Base-by-base conservation (phyloP, 2,888 invertebrate species). In the Pollenia angustigena region DNA sequence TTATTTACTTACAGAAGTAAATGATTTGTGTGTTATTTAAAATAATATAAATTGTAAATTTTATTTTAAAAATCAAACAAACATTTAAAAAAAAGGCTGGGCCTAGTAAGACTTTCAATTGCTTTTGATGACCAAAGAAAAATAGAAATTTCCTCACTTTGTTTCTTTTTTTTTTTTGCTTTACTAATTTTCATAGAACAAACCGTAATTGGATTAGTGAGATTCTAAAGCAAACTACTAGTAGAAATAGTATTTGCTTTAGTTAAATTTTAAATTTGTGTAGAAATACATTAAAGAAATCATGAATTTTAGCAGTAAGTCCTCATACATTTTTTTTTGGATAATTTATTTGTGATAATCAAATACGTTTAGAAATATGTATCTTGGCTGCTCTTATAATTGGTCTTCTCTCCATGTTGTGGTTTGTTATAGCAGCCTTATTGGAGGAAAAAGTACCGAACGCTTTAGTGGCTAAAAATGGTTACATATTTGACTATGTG, bases 401-500 rank as follows among this genome's bases (percentile, higher is more conserved):
- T 87, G 92, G 88, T 1, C 69, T 90, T 14, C 32, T 91, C 3
- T 89, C 92, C 2, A 86, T 90, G 60, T 9, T 92, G 42, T 89
- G 92, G 87, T 86, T 91, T 80, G 48, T 90, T 7, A 80, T 91
- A 46, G 89, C 89, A 18, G 88, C 89, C 11, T 81, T 91, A 44
- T 83, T 92, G 2, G 89, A 90, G 23, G 90, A 92, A 66, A 85
- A 88, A 32, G 84, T 91, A 40, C 90, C 92, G 1, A 92, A 91
- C 87, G 78, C 89, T 2, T 83, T 92, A 46, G 64, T 14, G 0
- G 87, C 90, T 10, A 64, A 76, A 18, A 88, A 89, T 16, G 90
- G 87, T n/a, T 90, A 90, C 56, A 83, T 86, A 4, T 93, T 93
- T 69, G 92, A 93, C 85, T 93, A 93, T 88, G 91, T 93, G 58